Evolutionary conservation across 37 sponge, comb jelly and placozoan species (phyloP).

Genomic region (Hormiphora californensis): DNA sequence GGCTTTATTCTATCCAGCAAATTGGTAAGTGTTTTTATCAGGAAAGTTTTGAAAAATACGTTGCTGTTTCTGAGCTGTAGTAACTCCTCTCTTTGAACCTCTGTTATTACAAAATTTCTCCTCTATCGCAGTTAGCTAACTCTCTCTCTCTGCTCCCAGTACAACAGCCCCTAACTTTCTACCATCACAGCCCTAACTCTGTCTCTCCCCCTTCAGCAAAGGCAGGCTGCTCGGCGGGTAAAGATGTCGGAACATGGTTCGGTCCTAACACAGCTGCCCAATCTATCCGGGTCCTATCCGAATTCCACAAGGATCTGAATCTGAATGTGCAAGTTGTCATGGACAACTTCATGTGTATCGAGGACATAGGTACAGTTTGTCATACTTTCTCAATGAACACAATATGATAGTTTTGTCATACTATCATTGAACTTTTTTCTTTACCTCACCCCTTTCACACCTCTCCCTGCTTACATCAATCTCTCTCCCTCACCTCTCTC

Average conservation of each 20-base stretch:
- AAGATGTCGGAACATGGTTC: slow-evolving; percentile 85
- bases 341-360: slow-evolving; percentile 85
- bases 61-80: background rate
- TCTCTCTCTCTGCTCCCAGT: background rate
- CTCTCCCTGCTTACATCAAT: slow-evolving; percentile 14
- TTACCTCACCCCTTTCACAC: too few relatives aligned
- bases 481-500: slow-evolving; percentile 6
- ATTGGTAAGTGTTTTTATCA: slow-evolving; percentile 65
- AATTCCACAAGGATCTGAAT: slow-evolving; percentile 69
- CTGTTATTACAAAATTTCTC: background rate
- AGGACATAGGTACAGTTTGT: slow-evolving; percentile 73
- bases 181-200: background rate
- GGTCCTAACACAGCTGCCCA: slow-evolving; percentile 98
- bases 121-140: background rate
- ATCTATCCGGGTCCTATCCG: slow-evolving; percentile 69
- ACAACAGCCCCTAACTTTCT: background rate
- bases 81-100: background rate
- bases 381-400: background rate
- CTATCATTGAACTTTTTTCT: too few relatives aligned
- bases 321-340: slow-evolving; percentile 89
- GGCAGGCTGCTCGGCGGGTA: slow-evolving; percentile 45
- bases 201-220: too few relatives aligned
- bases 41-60: background rate
- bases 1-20: slow-evolving; percentile 87
- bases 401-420: background rate